Base-by-base conservation (phyloP, 2,797 vertebrate species). In the Poecilia velifera region DNA sequence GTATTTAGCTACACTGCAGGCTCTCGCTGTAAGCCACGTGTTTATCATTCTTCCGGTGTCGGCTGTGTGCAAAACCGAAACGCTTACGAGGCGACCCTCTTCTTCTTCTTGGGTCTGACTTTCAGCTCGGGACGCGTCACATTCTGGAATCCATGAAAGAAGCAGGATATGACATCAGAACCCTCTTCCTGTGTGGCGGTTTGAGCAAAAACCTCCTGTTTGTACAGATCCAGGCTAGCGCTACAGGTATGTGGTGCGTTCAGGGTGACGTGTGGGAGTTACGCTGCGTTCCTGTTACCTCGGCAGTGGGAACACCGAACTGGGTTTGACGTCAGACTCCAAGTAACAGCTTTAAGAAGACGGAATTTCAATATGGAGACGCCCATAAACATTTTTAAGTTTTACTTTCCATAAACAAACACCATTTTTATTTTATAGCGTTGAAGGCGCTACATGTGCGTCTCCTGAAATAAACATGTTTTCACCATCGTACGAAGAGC, bases 161-260 rank as follows among this genome's bases (percentile, higher is more conserved):
- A 77, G 96, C 97, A 39, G 98, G 98, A 6, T 97, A 98, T 86
- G 95, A 91, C 49, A 95, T 99, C 94, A 96, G 72, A 81, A 97
- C 97, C 0, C 93, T 99, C 79, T 99, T 98, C 87, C 92, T 99
- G 81, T 99, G 98, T 1, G 98, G 98, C 0, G 98, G 98, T 6
- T 93, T 99, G 88, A 99, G 98, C 96, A 99, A 99, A 94, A 99
- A 99, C 72, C 77, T 94, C 3, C 95, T 99, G 80, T 99, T 97
- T 84, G 97, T 99, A 62, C 97, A 97, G 93, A 96, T 96, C 90
- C 98, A 99, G 0, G 97, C 98, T 1, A 98, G 97, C 74, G 94
- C 97, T 57, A 97, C 97, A 76, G 98, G 98, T 99, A 83, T 0
- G 28, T 22, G 8, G 7, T 31, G 47, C 9, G 22, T 10, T 10